Evolutionary conservation across 2,888 invertebrate species (phyloP), one percentile per base, ranked within the genome.

Genomic region (Chaetoderma sp.): DNA sequence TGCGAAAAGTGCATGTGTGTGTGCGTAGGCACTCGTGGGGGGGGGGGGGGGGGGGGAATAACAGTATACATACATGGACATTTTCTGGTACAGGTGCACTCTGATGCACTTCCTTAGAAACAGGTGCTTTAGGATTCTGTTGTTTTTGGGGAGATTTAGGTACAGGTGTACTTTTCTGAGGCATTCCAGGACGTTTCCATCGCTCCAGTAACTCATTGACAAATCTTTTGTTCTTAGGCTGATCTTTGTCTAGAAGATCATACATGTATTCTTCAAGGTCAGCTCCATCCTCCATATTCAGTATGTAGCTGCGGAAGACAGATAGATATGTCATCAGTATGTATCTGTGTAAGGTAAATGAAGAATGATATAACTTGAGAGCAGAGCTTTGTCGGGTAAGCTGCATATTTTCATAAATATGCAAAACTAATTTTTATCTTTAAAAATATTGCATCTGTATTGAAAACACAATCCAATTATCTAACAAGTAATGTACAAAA

Each of bases 261-360:
- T 89, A 90, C 86, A 94, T 91, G 78, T 94, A 94, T 65, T 93
- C 92, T 75, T 93, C 92, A 54, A 94, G 88, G 78, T 93, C 94
- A 65, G 88, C 88, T 61, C 91, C 90, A 78, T 90, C 90, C 77
- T 92, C 90, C 74, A 95, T 93, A 18, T 91, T 89, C 65, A 91
- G 80, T 36, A 95, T 91, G 75, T 92, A 93, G 36, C 94, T 94
- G 83, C 52, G 75, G 72, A 42, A 58, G 30, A 21, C 4, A 18
- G 2, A n/a, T n/a, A n/a, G n/a, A n/a, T n/a, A n/a, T n/a, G n/a
- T n/a, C n/a, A n/a, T n/a, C n/a, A n/a, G n/a, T n/a, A n/a, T n/a
- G n/a, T n/a, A n/a, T n/a, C n/a, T n/a, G n/a, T n/a, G n/a, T n/a
- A n/a, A n/a, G n/a, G n/a, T 16, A 54, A 21, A n/a, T n/a, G 18